Percentiles rank a stretch among this genome's conserved stretches.
phyloP scores from a whole-genome alignment of 2,113 vertebrate species.

The Phaethon lepturus region DNA sequence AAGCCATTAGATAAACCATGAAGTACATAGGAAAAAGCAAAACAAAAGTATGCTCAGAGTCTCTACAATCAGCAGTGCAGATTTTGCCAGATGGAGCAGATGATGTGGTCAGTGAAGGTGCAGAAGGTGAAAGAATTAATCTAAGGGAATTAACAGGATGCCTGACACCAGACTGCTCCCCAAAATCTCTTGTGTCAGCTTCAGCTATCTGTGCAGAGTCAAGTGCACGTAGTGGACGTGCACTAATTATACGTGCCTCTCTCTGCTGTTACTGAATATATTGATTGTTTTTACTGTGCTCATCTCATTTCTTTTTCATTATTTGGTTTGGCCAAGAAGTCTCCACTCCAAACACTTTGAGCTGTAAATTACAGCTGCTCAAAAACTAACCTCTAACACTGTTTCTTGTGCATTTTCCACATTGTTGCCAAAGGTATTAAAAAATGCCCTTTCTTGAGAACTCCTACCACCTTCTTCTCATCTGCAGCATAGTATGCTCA shows the following conservation, averaged over 20 bases:
- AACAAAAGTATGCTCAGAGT: background rate
- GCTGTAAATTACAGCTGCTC: background rate
- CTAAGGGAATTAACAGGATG: background rate
- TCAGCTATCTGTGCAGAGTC: background rate
- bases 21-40: conserved; percentile 7
- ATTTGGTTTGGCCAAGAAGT: background rate
- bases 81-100: conserved; percentile 11
- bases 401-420: background rate
- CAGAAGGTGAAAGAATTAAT: conserved; percentile 25
- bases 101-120: conserved; percentile 22
- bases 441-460: background rate
- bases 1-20: background rate
- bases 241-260: background rate
- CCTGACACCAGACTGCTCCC: background rate
- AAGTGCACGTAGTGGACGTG: background rate
- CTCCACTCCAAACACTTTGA: background rate
- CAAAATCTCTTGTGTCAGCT: background rate
- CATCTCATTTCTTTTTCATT: background rate
- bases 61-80: background rate
- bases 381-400: background rate
- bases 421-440: background rate
- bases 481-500: background rate
- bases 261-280: background rate
- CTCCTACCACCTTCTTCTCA: background rate
- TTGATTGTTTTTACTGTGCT: conserved; percentile 1